Base-by-base conservation (phyloP, 2,113 vertebrate genomes). In the Tylochromis polylepis region DNA sequence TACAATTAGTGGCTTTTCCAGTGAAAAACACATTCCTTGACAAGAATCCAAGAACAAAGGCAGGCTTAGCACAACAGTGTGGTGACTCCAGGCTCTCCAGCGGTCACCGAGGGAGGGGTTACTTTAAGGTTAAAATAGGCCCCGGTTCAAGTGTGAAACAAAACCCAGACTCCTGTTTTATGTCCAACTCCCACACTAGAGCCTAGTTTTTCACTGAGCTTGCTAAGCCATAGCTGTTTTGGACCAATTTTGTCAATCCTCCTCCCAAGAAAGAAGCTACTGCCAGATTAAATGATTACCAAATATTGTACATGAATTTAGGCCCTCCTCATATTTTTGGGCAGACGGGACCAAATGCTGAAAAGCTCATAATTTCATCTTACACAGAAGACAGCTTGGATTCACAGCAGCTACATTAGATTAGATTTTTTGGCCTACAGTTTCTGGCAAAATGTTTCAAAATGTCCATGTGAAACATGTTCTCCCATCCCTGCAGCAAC, bases 1-100 rank as follows among this genome's bases (percentile, higher is more conserved):
- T 92, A 89, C 89, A 95, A 95, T 95, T 95, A 95, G 94, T 92
- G 94, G 94, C 90, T 95, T 70, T 83, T 91, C 55, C 85, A 92
- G 90, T 70, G 92, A 94, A 95, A 94, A 93, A 93, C 94, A 93
- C 94, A 91, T 95, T 95, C 92, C 89, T 90, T 87, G 89, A 91
- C 78, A 67, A 3, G 85, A 51, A 53, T 90, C 93, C 84, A 93
- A 92, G 90, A 91, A 90, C 89, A 93, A 82, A 85, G 86, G 87
- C 88, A 85, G 84, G 57, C 81, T 89, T 75, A 87, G 36, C 84
- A 85, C 88, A 91, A 84, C 91, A 46, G 82, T 94, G 95, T 53
- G 94, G 93, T 91, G 89, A 89, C 84, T 88, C 31, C 79, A 24
- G 65, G 62, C 85, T 87, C 85, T 90, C 67, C 79, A 90, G 93